These are phyloP conservation scores for Epinotia nisella DNA, from an alignment of 2,888 invertebrate species.

Conservation along the genomic window DNA sequence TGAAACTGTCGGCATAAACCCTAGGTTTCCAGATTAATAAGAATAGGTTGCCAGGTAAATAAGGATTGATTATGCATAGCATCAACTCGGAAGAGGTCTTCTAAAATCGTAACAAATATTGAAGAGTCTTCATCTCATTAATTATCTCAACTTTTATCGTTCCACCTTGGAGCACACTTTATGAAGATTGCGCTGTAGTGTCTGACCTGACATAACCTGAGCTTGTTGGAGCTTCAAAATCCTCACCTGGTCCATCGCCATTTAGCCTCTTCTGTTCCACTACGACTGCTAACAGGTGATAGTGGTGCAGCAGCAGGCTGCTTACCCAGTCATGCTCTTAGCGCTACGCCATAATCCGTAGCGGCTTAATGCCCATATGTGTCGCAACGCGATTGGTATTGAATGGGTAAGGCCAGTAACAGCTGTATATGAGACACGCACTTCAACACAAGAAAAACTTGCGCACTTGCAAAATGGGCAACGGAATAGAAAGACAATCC, in stretches of 20 bases:
- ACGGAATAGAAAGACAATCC: too few relatives aligned
- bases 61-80: too few relatives aligned
- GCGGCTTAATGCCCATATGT: too few relatives aligned
- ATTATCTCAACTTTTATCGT: background rate
- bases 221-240: background rate
- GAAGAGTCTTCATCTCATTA: background rate
- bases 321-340: too few relatives aligned
- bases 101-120: background rate
- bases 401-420: too few relatives aligned
- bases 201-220: background rate
- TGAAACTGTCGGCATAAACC: constrained; percentile 2
- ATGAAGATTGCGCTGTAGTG: background rate
- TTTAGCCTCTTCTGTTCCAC: background rate
- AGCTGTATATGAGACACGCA: too few relatives aligned
- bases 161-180: background rate
- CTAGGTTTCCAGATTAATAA: background rate
- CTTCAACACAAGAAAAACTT: too few relatives aligned
- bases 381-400: too few relatives aligned
- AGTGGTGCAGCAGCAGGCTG: too few relatives aligned
- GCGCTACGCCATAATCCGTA: too few relatives aligned
- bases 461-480: too few relatives aligned
- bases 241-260: background rate
- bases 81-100: background rate
- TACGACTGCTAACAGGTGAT: background rate
- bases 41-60: background rate